Base-by-base conservation (phyloP, 2,797 vertebrate species). In the Melanotaenia boesemani region DNA sequence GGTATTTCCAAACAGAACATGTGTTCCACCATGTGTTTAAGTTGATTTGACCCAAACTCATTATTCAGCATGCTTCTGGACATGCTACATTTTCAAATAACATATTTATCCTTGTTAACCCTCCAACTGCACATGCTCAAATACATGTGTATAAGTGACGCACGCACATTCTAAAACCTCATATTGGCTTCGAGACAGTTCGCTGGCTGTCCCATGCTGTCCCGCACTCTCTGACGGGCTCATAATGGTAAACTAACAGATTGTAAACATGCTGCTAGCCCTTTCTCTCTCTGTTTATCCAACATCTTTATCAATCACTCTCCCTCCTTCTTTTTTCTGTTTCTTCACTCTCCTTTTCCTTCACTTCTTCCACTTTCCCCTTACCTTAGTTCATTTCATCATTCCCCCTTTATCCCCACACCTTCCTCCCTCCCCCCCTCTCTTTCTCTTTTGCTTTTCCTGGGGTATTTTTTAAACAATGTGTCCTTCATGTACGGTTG, bases 401-500 rank as follows among this genome's bases (percentile, higher is more conserved):
- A 94, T 94, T 94, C 94, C 93, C 93, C 92, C 92, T 95, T 94
- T 30, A 92, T 93, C 94, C 94, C 66, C 67, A 75, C 91, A 93
- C 94, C 92, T 71, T 80, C 64, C 54, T 74, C 55, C 93, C 92
- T 34, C 72, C 91, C 94, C 92, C 55, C 92, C 83, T 86, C 95
- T 91, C 74, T 92, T 94, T 92, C 94, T 70, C 83, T 72, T 75
- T 76, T 16, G 94, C 96, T 93, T 93, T 95, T 93, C 86, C 81
- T 89, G 82, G 86, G 88, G 96, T 97, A 96, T 97, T 97, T 99
- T 98, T 98, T 97, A 97, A 97, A 98, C 97, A 97, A 97, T 97
- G 97, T 98, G 97, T 98, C 97, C 98, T 99, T 99, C 98, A 99
- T 99, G 97, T 99, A 97, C 98, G 97, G 97, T 97, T 99, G 98